phyloP scores from a whole-genome alignment of 2,797 vertebrate genomes.

The Pseudotriccus pelzelni region DNA sequence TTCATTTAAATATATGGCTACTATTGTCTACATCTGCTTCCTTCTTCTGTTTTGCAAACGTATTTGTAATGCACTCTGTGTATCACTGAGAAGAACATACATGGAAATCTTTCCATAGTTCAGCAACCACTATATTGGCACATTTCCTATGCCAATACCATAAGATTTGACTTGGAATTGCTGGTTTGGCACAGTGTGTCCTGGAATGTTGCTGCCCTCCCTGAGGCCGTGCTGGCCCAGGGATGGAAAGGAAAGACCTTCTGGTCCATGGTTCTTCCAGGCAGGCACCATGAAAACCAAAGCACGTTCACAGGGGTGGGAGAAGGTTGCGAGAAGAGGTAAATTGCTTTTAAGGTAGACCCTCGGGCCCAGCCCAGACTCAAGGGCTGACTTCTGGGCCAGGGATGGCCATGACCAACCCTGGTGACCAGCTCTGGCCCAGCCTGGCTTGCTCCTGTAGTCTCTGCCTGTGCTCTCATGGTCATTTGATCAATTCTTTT shows the following conservation, averaged over 20 bases:
- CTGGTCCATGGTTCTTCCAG: background rate
- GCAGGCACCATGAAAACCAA: background rate
- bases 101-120: slow-evolving; percentile 13
- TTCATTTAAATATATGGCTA: background rate
- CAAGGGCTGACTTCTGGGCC: too few relatives aligned
- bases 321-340: background rate
- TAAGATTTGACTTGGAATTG: background rate
- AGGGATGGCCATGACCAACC: background rate
- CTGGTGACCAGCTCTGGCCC: background rate
- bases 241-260: background rate
- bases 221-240: rapidly evolving
- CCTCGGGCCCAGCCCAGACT: rapidly evolving
- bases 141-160: background rate
- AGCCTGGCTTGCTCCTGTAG: too few relatives aligned
- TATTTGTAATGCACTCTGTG: background rate
- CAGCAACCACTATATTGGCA: background rate
- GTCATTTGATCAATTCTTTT: background rate
- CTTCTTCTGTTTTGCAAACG: background rate
- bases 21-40: background rate
- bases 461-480: background rate
- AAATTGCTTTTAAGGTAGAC: background rate
- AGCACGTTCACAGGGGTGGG: rapidly evolving
- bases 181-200: background rate
- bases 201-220: background rate
- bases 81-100: slow-evolving; percentile 1